These are phyloP conservation scores for Dascillus cervinus DNA, from an alignment of 2,888 invertebrate species.

Conservation along the genomic window DNA sequence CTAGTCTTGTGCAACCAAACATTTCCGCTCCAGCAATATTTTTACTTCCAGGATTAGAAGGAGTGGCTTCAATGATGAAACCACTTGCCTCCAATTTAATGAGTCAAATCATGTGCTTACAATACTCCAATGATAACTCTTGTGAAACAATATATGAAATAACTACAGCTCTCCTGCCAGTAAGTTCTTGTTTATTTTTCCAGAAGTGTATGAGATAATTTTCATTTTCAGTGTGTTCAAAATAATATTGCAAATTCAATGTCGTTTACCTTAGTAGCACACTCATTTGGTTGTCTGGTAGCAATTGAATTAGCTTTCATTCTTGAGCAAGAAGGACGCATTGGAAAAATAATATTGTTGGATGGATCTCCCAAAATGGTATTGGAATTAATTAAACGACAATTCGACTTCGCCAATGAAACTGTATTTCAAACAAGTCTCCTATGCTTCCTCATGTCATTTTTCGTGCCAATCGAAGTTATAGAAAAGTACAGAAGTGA, in stretches of 20 bases:
- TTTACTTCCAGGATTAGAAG: slow-evolving; percentile 60
- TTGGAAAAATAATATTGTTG: slow-evolving; percentile 62
- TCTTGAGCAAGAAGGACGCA: slow-evolving; percentile 59
- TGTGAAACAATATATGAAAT: slow-evolving; percentile 45
- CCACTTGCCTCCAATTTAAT: slow-evolving; percentile 47
- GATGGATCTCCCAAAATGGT: slow-evolving; percentile 73
- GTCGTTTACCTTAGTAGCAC: slow-evolving; percentile 69
- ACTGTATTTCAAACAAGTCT: too few species aligned
- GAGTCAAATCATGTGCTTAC: slow-evolving; percentile 48
- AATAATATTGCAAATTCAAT: slow-evolving; percentile 47
- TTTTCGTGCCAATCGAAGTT: too few species aligned
- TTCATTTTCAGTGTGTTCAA: slow-evolving; percentile 48
- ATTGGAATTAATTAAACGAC: too few species aligned
- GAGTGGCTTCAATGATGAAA: slow-evolving; percentile 46
- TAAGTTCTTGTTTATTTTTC: too few species aligned
- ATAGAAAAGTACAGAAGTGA: too few species aligned
- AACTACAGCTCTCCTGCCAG: slow-evolving; percentile 48
- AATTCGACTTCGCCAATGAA: slow-evolving; percentile 45
- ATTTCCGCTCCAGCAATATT: slow-evolving; percentile 41
- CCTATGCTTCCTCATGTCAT: too few species aligned
- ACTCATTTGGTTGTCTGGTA: slow-evolving; percentile 79
- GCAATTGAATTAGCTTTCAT: slow-evolving; percentile 68
- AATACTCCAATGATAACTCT: slow-evolving; percentile 44
- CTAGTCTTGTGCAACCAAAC: slow-evolving; percentile 9
- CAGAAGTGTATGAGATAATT: slow-evolving; percentile 4